phyloP scores from a whole-genome alignment of 2,888 invertebrate genomes.

The Tetramorium bicarinatum region DNA sequence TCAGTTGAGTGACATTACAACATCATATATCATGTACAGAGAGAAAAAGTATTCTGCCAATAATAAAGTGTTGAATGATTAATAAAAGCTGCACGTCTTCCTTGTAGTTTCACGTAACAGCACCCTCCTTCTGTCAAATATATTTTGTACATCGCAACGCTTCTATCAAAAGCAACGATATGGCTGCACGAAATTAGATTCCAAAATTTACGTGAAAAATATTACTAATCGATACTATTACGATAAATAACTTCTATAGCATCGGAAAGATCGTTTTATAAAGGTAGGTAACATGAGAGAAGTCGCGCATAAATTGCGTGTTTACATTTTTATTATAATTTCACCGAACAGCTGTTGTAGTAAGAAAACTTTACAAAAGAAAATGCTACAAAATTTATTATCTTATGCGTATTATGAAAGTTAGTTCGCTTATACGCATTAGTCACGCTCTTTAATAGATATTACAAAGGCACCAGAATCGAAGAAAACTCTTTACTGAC shows the following conservation, averaged over 20 bases:
- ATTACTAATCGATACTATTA: neutral
- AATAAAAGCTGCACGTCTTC: slow-evolving; percentile 68
- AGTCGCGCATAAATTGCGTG: neutral
- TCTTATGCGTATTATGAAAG: slow-evolving; percentile 29
- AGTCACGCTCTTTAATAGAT: slow-evolving; percentile 30
- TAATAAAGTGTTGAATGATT: slow-evolving; percentile 84
- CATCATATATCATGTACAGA: slow-evolving; percentile 82
- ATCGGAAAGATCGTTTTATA: neutral
- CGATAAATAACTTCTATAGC: neutral
- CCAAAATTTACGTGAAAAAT: neutral
- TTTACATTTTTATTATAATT: slow-evolving; percentile 39
- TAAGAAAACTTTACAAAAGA: slow-evolving; percentile 58
- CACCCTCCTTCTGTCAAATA: neutral
- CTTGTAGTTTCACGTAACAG: neutral
- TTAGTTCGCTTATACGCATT: slow-evolving; percentile 35
- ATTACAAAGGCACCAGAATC: slow-evolving; percentile 63
- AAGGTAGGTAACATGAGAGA: slow-evolving; percentile 15
- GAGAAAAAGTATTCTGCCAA: slow-evolving; percentile 80
- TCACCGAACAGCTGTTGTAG: slow-evolving; percentile 4
- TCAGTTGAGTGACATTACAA: slow-evolving; percentile 69
- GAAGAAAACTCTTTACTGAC: slow-evolving; percentile 44
- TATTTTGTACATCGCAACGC: neutral
- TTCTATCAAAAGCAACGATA: neutral
- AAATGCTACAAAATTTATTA: slow-evolving; percentile 51
- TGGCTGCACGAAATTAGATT: neutral